Percentiles rank a stretch among this genome's conserved stretches.
These are phyloP conservation scores for Trichonephila clavipes DNA, from an alignment of 1,140 invertebrate genomes.

Conservation along the genomic window DNA sequence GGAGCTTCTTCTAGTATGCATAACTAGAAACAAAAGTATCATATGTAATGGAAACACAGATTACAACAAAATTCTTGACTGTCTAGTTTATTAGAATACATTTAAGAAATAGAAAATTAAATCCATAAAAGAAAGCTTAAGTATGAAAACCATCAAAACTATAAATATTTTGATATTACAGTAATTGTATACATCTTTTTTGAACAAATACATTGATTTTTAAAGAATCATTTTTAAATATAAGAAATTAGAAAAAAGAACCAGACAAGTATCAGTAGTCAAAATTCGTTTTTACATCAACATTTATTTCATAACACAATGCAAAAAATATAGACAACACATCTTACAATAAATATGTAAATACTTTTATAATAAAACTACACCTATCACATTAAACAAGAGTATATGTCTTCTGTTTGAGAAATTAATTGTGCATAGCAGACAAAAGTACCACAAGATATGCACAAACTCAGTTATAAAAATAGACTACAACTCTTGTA, in stretches of 20 bases:
- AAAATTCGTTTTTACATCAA: too few species aligned
- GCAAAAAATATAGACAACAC: neutral
- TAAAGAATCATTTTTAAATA: neutral
- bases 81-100: constrained; percentile 8
- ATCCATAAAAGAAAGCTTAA: neutral
- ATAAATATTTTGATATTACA: neutral
- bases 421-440: constrained; percentile 7
- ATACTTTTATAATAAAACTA: neutral
- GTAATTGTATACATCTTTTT: neutral
- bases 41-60: too few species aligned
- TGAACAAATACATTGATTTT: neutral
- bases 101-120: neutral
- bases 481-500: neutral
- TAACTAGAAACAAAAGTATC: neutral
- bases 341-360: neutral
- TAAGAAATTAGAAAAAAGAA: too few species aligned
- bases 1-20: neutral
- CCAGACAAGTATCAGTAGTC: too few species aligned
- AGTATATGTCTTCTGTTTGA: neutral
- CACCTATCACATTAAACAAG: constrained; percentile 5
- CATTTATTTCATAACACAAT: neutral
- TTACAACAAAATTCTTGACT: neutral
- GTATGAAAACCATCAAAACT: neutral
- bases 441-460: neutral
- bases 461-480: constrained; percentile 6